Conservation (phyloP, 2,888 invertebrate genomes). For the Cyaniris semiargus region DNA sequence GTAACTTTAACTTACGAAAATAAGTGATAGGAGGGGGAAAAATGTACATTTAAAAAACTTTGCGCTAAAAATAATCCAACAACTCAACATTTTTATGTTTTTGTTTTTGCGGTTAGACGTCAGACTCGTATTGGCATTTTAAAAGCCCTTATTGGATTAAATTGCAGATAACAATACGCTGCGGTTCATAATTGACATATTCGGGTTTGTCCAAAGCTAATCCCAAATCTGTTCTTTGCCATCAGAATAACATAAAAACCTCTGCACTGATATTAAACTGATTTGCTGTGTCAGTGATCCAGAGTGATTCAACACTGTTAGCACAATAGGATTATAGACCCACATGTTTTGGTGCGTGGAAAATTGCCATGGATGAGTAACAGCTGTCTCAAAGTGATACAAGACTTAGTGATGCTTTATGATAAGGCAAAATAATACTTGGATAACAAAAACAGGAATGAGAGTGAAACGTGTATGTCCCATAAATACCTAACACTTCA, state of each 20-base stretch:
- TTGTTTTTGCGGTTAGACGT: background rate
- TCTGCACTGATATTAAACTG: conserved; percentile 36
- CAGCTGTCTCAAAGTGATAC: too few species aligned
- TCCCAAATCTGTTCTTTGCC: conserved; percentile 34
- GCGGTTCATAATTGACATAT: conserved; percentile 2
- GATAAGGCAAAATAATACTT: too few species aligned
- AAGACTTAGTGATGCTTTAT: too few species aligned
- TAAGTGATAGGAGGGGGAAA: background rate
- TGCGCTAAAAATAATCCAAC: background rate
- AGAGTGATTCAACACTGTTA: conserved; percentile 35
- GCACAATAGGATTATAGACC: conserved; percentile 31
- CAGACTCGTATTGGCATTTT: background rate
- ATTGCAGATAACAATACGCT: conserved; percentile 7
- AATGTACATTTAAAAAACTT: background rate
- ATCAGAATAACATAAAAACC: conserved; percentile 36
- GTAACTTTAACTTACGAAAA: too few species aligned
- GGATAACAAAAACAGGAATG: too few species aligned
- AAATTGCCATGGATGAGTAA: too few species aligned
- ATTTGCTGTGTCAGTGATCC: conserved; percentile 33
- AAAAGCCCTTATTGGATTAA: conserved; percentile 3
- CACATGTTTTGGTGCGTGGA: background rate
- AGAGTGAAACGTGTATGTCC: too few species aligned
- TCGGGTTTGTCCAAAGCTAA: conserved; percentile 2
- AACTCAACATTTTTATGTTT: background rate
- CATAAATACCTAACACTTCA: too few species aligned